Evolutionary conservation across 2,888 invertebrate genomes (phyloP), one percentile per base, ranked within the genome.

Genomic region (Blomia tropicalis): DNA sequence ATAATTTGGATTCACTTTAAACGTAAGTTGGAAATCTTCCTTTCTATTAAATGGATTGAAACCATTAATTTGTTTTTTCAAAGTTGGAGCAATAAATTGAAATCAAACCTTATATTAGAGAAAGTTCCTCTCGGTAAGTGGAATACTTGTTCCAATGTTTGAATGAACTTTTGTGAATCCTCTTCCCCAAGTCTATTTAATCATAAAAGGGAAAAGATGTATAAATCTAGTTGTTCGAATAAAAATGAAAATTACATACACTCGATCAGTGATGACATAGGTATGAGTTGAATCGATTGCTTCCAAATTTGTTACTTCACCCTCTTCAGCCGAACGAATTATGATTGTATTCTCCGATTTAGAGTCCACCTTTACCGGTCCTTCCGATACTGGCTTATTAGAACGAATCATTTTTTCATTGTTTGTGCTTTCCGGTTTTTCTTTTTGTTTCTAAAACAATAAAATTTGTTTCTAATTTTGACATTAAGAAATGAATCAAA

Each of bases 241-340:
- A 30, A 30, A 54, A 5, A 3, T 31, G 56, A 2, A 5, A 64
- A 31, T 2, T 1, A 63, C 67, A 65, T 76, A 85, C 83, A 80
- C 80, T 71, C 83, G 81, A 71, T 83, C 82, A 66, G 88, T 82
- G 68, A 80, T 78, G 65, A 90, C 82, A 73, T 84, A 86, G 2
- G 87, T 83, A 71, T 83, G 85, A 68, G 85, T 83, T 23, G 83
- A 81, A 70, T 87, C 86, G 53, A 84, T 82, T 1, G 71, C 66
- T 53, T 71, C 72, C 7, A 60, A 25, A 32, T 22, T 47, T 4
- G 60, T 60, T 4, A 2, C 7, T 30, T 60, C 60, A n/a, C 60
- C 60, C 17, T 53, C 27, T 32, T 60, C 60, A n/a, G 47, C 60
- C 29, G 60, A 58, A 27, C 22, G 44, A 53, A 60, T 44, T n/a